A percentile compares a stretch with the other conserved stretches of the same genome.
phyloP scores from a whole-genome alignment of 2,797 vertebrate species.

The Margarornis squamiger region DNA sequence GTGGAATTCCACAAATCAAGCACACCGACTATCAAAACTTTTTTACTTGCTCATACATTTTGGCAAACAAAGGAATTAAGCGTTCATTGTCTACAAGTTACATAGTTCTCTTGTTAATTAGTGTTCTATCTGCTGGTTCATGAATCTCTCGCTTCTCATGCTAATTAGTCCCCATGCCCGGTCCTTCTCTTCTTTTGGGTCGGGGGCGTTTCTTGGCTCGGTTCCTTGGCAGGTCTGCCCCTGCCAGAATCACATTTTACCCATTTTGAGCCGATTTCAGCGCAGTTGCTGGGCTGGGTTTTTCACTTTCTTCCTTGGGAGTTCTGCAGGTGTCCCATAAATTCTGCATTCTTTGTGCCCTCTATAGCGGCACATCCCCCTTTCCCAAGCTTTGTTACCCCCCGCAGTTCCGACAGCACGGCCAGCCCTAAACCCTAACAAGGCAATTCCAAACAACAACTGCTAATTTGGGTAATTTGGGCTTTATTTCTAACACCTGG shows the following conservation, averaged over 20 bases:
- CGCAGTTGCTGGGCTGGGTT: too few species aligned
- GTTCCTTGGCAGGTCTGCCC: too few species aligned
- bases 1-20: neutral
- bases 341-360: neutral
- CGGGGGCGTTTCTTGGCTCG: neutral
- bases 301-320: too few species aligned
- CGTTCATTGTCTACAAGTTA: neutral
- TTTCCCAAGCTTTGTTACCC: neutral
- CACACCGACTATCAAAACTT: neutral
- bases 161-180: neutral
- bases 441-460: neutral
- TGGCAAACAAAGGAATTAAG: neutral
- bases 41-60: neutral
- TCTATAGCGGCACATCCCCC: neutral
- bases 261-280: neutral
- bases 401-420: neutral
- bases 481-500: neutral
- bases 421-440: neutral
- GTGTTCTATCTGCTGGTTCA: neutral
- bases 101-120: neutral
- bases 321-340: neutral
- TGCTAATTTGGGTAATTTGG: neutral
- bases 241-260: neutral
- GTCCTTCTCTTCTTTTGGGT: too few species aligned
- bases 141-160: neutral